Base-by-base conservation (phyloP, 2,113 vertebrate species). In the Gambusia affinis region DNA sequence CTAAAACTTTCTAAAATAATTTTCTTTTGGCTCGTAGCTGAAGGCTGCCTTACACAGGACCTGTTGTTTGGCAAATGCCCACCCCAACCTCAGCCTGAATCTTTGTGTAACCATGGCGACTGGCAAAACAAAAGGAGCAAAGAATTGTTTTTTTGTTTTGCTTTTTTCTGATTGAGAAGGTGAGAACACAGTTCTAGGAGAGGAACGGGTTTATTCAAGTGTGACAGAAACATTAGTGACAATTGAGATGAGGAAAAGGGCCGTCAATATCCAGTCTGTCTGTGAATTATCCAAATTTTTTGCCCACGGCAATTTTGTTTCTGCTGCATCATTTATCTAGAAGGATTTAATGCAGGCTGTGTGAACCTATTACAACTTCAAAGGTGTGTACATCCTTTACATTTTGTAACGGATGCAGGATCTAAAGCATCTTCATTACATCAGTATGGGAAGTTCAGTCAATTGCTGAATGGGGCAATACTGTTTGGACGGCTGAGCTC, bases 101-200 rank as follows among this genome's bases (percentile, higher is more conserved):
- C 64, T 70, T 71, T 69, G 22, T 72, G 83, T 92, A 74, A 76
- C 88, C 73, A 82, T 28, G 31, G 75, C n/a, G 57, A 90, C 33
- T 30, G 39, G 63, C 42, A 75, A 77, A 90, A 89, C 75, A 87
- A 10, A 69, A 54, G 1, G 15, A 19, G 1, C 2, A 14, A 51
- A 68, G 12, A 44, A 60, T 72, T 71, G 42, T 35, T 47, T 3
- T 37, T 1, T 37, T 37, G 67, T 37, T 27, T 35, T 75, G 4
- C 1, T 35, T 75, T 39, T 27, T 44, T 77, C n/a, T 63, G 33
- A 68, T 44, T 11, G 27, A 70, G 42, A 77, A 66, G 68, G 64
- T 63, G 51, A 64, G 12, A 27, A 73, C 42, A 70, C 42, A 28
- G 35, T 44, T 70, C 39, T 60, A 28, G 57, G 61, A 70, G 17